These are phyloP conservation scores for Ceratina calcarata DNA, from an alignment of 1,140 invertebrate species.

Conservation along the genomic window DNA sequence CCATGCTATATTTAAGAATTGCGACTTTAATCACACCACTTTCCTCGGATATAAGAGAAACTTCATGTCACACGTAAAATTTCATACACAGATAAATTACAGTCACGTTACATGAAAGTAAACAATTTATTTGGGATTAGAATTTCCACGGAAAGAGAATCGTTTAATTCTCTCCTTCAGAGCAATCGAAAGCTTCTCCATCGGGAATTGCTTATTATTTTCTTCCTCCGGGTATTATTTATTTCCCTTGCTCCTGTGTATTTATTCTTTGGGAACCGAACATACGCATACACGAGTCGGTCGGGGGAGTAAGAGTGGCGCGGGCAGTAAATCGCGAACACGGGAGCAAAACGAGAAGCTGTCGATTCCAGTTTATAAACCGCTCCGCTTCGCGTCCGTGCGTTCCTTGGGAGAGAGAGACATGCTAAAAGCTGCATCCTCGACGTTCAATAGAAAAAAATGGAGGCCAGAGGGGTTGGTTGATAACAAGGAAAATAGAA, in stretches of 20 bases:
- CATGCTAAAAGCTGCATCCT: slow-evolving; percentile 4
- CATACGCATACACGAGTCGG: neutral
- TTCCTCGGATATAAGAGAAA: too few species aligned
- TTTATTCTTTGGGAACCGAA: neutral
- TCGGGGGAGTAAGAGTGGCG: neutral
- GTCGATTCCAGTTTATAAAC: slow-evolving; percentile 41
- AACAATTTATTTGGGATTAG: neutral
- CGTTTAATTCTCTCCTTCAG: neutral
- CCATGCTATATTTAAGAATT: too few species aligned
- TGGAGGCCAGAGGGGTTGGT: slow-evolving; percentile 39
- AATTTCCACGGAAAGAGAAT: too few species aligned
- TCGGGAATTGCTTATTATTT: neutral
- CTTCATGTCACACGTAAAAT: too few species aligned
- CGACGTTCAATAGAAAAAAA: slow-evolving; percentile 30
- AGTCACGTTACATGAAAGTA: too few species aligned
- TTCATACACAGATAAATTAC: too few species aligned
- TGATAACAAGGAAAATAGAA: slow-evolving; percentile 57
- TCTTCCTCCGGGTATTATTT: neutral
- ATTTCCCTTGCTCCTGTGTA: neutral
- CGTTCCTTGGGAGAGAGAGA: neutral
- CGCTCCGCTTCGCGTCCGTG: neutral
- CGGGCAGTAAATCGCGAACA: slow-evolving; percentile 7
- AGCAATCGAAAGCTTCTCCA: neutral
- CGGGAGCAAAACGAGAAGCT: slow-evolving; percentile 16
- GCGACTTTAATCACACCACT: too few species aligned